Evolutionary conservation across 2,113 vertebrate genomes (phyloP), one percentile per base, ranked within the genome.

Genomic region (Sigmodon hispidus): DNA sequence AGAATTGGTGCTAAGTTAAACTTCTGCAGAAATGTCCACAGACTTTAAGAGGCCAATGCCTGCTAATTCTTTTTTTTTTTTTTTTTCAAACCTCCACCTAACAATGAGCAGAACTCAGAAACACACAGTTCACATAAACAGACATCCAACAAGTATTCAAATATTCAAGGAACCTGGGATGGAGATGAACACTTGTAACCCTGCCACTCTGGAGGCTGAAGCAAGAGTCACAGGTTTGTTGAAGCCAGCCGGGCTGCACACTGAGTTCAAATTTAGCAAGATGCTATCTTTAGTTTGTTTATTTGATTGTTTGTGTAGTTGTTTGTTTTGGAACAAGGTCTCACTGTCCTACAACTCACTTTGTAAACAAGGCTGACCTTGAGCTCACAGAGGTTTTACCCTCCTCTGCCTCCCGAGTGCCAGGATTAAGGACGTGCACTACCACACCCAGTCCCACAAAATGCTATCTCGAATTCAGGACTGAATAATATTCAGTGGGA

Each of bases 391-490:
- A 19, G 55, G 22, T 3, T 19, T 8, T 7, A 17, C 81, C 24
- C 48, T 16, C 2, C 36, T 61, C 24, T 31, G 4, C 29, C 16
- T 65, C 24, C 40, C 40, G 43, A 45, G 57, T 0, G 5, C 16
- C 10, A 0, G 17, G 9, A 40, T 31, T 65, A 85, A 63, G 11
- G 81, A 17, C 1, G 1, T 0, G 17, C 16, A 43, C n/a, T 11
- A 26, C 57, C 26, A 84, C 26, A 43, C 79, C 11, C 11, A 26
- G n/a, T 24, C 24, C n/a, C n/a, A 61, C 24, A 40, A 83, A 43
- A 43, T 43, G n/a, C n/a, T 29, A 8, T 83, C n/a, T 59, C 10
- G n/a, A 83, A 40, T 61, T 81, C 40, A 81, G 5, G 12, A 13
- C 24, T 57, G 80, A 61, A 83, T 43, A 29, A 43, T 29, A 83